Conservation (phyloP, 2,888 invertebrate genomes). For the Acanthosepion esculentum region DNA sequence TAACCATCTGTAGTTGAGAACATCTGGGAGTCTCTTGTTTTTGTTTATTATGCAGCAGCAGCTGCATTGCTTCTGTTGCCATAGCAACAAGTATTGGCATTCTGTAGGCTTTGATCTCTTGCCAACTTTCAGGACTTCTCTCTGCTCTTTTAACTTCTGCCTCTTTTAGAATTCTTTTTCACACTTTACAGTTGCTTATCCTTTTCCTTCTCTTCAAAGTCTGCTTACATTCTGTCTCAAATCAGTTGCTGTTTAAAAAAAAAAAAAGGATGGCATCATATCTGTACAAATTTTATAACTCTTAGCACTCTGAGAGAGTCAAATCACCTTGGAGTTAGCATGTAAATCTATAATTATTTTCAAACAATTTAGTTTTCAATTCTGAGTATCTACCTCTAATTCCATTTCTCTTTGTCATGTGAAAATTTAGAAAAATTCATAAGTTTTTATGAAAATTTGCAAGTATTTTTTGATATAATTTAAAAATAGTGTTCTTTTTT, state of each 20-base stretch:
- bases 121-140: not conserved
- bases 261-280: not conserved
- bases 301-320: not conserved
- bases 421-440: too few relatives aligned
- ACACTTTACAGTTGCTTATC: not conserved
- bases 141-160: not conserved
- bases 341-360: too few relatives aligned
- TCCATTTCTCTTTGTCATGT: too few relatives aligned
- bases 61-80: not conserved
- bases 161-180: not conserved
- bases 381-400: too few relatives aligned
- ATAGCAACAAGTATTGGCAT: not conserved
- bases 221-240: not conserved
- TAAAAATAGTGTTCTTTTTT: too few relatives aligned
- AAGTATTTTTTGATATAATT: too few relatives aligned
- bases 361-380: too few relatives aligned
- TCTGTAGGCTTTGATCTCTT: not conserved
- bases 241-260: not conserved
- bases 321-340: too few relatives aligned
- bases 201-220: not conserved
- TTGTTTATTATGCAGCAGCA: not conserved
- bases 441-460: too few relatives aligned
- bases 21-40: not conserved
- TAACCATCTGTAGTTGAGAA: slow-evolving; percentile 2
- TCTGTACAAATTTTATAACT: not conserved